Evolutionary conservation across 2,113 vertebrate genomes (phyloP).

Genomic region (Elachura formosa): DNA sequence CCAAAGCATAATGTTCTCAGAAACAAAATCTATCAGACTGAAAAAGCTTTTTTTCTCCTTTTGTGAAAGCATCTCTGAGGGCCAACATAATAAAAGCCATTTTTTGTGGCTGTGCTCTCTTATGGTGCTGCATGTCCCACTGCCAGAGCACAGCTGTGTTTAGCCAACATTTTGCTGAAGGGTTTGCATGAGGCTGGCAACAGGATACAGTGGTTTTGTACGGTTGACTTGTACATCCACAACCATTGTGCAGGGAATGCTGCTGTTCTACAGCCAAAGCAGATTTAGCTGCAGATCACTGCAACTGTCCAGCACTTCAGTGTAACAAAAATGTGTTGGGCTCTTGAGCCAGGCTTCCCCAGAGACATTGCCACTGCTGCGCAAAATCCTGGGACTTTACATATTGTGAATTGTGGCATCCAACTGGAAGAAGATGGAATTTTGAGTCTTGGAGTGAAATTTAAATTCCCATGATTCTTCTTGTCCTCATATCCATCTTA

Average conservation of each 20-base stretch:
- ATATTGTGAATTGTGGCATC: not conserved
- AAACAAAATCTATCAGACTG: not conserved
- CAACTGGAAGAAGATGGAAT: not conserved
- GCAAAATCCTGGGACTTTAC: not conserved
- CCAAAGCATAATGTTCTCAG: not conserved
- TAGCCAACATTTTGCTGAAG: not conserved
- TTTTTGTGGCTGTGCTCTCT: not conserved
- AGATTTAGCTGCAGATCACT: not conserved
- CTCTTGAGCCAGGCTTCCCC: not conserved
- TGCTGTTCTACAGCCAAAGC: not conserved
- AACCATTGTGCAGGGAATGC: not conserved
- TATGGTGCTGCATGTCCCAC: not conserved
- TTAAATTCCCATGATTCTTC: slow-evolving; percentile 15
- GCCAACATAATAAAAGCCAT: not conserved
- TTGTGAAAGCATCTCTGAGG: not conserved
- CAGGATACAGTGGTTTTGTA: not conserved
- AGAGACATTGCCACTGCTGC: not conserved
- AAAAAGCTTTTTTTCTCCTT: not conserved
- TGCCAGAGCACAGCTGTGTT: not conserved
- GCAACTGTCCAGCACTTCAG: not conserved
- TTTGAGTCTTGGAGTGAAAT: slow-evolving; percentile 28
- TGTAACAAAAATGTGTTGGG: not conserved
- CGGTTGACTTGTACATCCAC: not conserved
- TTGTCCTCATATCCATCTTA: slow-evolving; percentile 7
- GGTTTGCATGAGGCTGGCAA: not conserved